A percentile compares a stretch with the other conserved stretches of the same genome.
Conservation (phyloP, 2,797 vertebrate species). For the Nannoperca australis region DNA sequence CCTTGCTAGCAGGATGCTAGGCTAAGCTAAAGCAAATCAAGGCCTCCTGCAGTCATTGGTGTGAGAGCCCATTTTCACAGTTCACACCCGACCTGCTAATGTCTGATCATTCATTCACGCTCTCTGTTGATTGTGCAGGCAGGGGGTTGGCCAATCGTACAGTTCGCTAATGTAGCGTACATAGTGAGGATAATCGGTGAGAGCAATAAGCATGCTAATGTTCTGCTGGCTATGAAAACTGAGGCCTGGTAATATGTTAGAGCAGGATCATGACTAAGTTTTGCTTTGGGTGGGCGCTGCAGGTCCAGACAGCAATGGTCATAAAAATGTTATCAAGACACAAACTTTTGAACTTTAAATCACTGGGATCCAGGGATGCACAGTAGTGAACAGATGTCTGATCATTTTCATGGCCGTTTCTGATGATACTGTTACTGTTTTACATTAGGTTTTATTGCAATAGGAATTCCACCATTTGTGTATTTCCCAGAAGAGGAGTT, state of each 20-base stretch:
- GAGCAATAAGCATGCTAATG: constrained; percentile 83
- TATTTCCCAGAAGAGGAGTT: background rate
- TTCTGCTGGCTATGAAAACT: constrained; percentile 80
- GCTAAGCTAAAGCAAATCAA: constrained; percentile 78
- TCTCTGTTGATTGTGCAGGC: constrained; percentile 85
- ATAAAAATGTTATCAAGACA: constrained; percentile 4
- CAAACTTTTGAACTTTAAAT: constrained; percentile 17
- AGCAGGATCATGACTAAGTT: constrained; percentile 47
- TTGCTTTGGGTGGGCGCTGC: constrained; percentile 28
- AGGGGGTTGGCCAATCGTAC: constrained; percentile 83
- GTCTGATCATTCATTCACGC: constrained; percentile 86
- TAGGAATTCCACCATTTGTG: background rate
- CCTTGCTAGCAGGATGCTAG: constrained; percentile 73
- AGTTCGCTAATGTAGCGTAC: constrained; percentile 83
- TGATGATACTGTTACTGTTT: background rate
- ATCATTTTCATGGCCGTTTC: background rate
- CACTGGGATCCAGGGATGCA: background rate
- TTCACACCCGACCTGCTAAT: constrained; percentile 87
- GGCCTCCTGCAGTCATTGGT: constrained; percentile 86
- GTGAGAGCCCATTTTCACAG: constrained; percentile 87
- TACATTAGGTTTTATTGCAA: background rate
- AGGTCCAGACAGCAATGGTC: constrained; percentile 36
- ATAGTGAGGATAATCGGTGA: constrained; percentile 81
- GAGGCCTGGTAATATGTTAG: constrained; percentile 72
- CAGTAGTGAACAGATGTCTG: background rate